A percentile compares a stretch with the other conserved stretches of the same genome.
These are phyloP conservation scores for Pungitius pungitius DNA, from an alignment of 2,113 vertebrate species.

Conservation along the genomic window DNA sequence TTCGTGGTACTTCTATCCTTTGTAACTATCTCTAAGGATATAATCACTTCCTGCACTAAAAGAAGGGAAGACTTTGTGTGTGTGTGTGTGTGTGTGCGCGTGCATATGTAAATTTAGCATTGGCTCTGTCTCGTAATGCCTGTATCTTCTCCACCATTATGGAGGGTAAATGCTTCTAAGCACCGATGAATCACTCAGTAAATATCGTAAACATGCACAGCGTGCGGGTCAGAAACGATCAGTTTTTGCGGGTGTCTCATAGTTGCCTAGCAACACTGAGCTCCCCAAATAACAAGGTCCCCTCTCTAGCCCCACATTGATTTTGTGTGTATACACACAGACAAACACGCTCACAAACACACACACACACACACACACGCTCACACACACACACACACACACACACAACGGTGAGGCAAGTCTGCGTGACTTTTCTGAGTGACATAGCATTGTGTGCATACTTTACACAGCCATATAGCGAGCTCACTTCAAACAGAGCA, in stretches of 20 bases:
- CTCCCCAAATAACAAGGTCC: slow-evolving; percentile 39
- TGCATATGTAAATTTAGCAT: neutral
- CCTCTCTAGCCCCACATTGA: slow-evolving; percentile 8
- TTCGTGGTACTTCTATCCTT: slow-evolving; percentile 53
- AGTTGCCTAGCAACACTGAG: slow-evolving; percentile 59
- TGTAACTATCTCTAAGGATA: slow-evolving; percentile 62
- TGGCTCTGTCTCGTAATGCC: neutral
- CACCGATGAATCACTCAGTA: slow-evolving; percentile 36
- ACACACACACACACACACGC: slow-evolving; percentile 9
- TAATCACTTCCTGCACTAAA: slow-evolving; percentile 27
- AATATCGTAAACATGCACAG: slow-evolving; percentile 31
- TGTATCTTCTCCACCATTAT: slow-evolving; percentile 18
- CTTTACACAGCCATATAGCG: slow-evolving; percentile 42
- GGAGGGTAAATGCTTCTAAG: slow-evolving; percentile 26
- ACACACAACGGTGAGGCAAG: slow-evolving; percentile 41
- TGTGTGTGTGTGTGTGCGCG: neutral
- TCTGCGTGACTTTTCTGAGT: slow-evolving; percentile 67
- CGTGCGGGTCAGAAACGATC: slow-evolving; percentile 34
- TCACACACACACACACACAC: neutral
- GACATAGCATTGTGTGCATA: slow-evolving; percentile 47
- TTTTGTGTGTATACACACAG: slow-evolving; percentile 2
- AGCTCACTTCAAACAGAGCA: slow-evolving; percentile 63
- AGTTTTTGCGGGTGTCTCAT: slow-evolving; percentile 28
- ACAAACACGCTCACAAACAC: neutral
- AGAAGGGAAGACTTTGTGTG: slow-evolving; percentile 12